phyloP scores from a whole-genome alignment of 2,797 vertebrate species.

The Huso huso region DNA sequence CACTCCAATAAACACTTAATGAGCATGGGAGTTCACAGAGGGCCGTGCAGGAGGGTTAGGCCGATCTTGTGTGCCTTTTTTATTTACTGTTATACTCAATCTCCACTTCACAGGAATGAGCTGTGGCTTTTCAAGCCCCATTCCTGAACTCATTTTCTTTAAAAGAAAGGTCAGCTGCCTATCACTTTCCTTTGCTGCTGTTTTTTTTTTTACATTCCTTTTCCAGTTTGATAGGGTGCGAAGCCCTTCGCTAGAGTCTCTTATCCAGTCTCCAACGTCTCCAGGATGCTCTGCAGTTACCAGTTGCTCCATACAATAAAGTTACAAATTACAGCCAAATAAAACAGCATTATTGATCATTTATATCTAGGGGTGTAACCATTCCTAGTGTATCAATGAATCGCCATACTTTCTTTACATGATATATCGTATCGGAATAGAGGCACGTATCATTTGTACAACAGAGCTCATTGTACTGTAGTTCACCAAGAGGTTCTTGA shows the following conservation, averaged over 20 bases:
- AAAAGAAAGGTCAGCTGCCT: constrained; percentile 11
- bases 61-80: constrained; percentile 51
- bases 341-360: no score
- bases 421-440: no score
- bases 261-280: constrained; percentile 23
- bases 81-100: constrained; percentile 16
- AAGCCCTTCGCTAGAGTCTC: no score
- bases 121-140: not conserved
- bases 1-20: constrained; percentile 89
- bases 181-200: constrained; percentile 11
- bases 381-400: no score
- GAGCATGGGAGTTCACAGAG: constrained; percentile 74
- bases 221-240: no score
- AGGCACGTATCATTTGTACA: no score
- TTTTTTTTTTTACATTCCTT: constrained; percentile 29
- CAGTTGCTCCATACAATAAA: not conserved
- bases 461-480: no score
- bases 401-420: no score
- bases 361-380: no score
- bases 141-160: not conserved
- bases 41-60: constrained; percentile 68
- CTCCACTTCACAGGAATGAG: constrained; percentile 6
- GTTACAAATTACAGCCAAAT: not conserved
- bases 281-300: constrained; percentile 32
- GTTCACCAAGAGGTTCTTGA: no score